These are phyloP conservation scores for Melanotaenia boesemani DNA, from an alignment of 2,797 vertebrate genomes.

Conservation along the genomic window DNA sequence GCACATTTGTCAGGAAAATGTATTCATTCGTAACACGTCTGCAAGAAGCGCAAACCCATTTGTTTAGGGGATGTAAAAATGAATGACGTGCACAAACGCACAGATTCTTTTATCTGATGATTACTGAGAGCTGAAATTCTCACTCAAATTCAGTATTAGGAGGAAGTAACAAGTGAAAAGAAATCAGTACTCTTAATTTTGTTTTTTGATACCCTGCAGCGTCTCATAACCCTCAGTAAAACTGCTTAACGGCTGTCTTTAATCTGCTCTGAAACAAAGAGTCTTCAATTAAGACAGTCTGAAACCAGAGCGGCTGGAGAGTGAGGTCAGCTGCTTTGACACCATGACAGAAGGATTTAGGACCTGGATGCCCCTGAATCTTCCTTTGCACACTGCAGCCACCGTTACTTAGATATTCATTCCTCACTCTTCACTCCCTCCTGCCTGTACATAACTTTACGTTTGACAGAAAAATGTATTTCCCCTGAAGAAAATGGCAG, in stretches of 20 bases:
- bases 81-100: conserved; percentile 23
- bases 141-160: neutral
- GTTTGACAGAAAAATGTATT: conserved; percentile 50
- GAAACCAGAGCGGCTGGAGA: conserved; percentile 31
- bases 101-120: conserved; percentile 15
- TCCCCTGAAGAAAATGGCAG: conserved; percentile 50
- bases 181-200: conserved; percentile 17
- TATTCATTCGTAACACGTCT: conserved; percentile 14
- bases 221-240: conserved; percentile 19
- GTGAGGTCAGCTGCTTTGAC: conserved; percentile 60
- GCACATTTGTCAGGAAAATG: conserved; percentile 42
- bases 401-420: conserved; percentile 42
- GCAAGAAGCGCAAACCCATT: conserved; percentile 15
- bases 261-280: conserved; percentile 61
- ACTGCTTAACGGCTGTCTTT: conserved; percentile 38
- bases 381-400: conserved; percentile 17
- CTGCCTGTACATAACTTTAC: conserved; percentile 27
- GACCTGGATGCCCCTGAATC: conserved; percentile 26
- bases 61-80: conserved; percentile 15
- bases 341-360: conserved; percentile 53
- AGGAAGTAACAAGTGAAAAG: neutral
- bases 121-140: conserved; percentile 19
- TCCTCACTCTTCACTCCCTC: conserved; percentile 29
- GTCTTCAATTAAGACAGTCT: conserved; percentile 47
- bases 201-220: neutral